Base-by-base conservation (phyloP, 1,140 invertebrate genomes). In the Ptiloglossa arizonensis region DNA sequence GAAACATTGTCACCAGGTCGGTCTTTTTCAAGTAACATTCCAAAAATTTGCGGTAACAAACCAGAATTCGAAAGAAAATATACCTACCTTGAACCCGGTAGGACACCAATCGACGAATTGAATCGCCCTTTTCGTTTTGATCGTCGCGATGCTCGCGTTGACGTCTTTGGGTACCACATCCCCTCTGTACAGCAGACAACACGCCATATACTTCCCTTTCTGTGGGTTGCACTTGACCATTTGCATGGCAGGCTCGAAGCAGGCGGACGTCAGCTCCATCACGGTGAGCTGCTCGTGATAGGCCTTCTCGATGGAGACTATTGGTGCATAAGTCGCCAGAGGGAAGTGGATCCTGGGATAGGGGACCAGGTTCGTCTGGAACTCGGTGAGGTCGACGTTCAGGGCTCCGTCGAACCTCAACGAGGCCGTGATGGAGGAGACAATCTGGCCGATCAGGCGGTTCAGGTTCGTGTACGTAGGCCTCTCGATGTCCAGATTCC, bases 161-260 rank as follows among this genome's bases (percentile, higher is more conserved):
- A 96, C 95, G 76, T 96, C 95, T 85, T 96, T 96, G 0, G 96
- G 93, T 1, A 94, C 95, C 24, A 95, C 95, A 79, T 95, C 95
- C 24, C 95, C 95, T 75, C 95, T 88, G 85, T 95, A 95, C 44
- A 95, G 83, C 86, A 95, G 90, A 82, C 95, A 95, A 74, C 94
- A 94, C 13, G 95, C 94, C 94, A 95, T 95, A 66, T 93, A 93
- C 59, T 92, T 92, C 17, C 91, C 90, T 3, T 81, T 81, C 8
- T 80, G 82, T 0, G 88, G 85, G 52, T 92, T 88, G 70, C 89
- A 89, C 29, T 90, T 91, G 5, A 91, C 81, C 95, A 96, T 95
- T 80, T 94, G 94, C 90, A 96, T 97, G 1, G 92, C 87, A n/a
- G 96, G 94, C 78, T 97, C 96, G 84, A 97, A 97, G 83, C 96